Conservation (phyloP, 2,113 vertebrate genomes). For the Plecotus auritus region DNA sequence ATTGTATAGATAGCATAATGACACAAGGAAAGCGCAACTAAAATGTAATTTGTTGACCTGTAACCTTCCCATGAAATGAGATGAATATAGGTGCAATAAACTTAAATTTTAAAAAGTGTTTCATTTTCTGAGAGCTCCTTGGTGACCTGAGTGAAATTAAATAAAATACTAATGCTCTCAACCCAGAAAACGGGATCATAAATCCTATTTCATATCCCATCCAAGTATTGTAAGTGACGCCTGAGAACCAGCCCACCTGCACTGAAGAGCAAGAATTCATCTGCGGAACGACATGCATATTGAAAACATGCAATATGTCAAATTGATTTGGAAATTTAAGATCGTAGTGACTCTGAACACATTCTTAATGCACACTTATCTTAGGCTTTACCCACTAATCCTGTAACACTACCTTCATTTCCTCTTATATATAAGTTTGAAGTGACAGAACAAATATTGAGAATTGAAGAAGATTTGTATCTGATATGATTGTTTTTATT, state of each 20-base stretch:
- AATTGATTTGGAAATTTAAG: neutral
- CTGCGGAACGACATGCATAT: neutral
- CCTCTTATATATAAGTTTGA: neutral
- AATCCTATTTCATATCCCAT: neutral
- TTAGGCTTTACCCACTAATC: neutral
- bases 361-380: neutral
- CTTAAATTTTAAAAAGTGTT: slow-evolving; percentile 34
- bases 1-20: neutral
- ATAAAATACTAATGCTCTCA: slow-evolving; percentile 33
- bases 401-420: neutral
- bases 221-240: neutral
- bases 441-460: neutral
- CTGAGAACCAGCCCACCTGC: neutral
- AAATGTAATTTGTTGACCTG: slow-evolving; percentile 42
- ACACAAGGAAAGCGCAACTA: neutral
- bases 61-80: slow-evolving; percentile 19
- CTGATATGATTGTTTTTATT: neutral
- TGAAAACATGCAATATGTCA: neutral
- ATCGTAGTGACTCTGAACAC: neutral
- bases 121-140: slow-evolving; percentile 7
- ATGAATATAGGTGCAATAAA: slow-evolving; percentile 13
- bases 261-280: neutral
- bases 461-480: neutral
- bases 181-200: slow-evolving; percentile 1
- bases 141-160: slow-evolving; percentile 45